Base-by-base conservation (phyloP, 37 sponge, comb jelly and placozoan species). In the Dysidea cf. avara region DNA sequence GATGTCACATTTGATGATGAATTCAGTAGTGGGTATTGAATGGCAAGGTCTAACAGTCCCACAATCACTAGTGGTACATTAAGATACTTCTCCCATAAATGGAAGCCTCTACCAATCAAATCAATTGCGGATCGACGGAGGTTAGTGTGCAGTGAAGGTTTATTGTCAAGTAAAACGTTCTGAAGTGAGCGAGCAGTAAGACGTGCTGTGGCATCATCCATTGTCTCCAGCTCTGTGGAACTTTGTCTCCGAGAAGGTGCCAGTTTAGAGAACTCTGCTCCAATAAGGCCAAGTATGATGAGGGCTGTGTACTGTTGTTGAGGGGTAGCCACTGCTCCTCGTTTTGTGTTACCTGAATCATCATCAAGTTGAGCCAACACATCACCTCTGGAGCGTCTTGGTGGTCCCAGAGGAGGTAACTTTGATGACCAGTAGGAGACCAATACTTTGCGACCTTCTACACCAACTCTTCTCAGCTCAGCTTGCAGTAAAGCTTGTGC, bases 401-500 rank as follows among this genome's bases (percentile, higher is more conserved):
- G 2, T 14, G 16, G 47, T 7, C 50, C 9, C 46, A 43, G 46
- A 12, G 46, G 46, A 43, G 90, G 96, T 11, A 95, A 73, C 54
- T 82, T 81, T 20, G 70, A 43, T 26, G 81, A 66, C 96, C 96
- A 95, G 39, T 68, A 35, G 17, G 33, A 18, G 0, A 91, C 78
- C 32, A 88, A 65, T 54, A 77, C 48, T 29, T 39, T 50, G 0
- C 93, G 78, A 3, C 89, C 96, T 0, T 70, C 53, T 0, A 51
- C 18, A 4, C 72, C 71, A 54, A 95, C 69, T 14, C 96, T 64
- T 2, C 89, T 53, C 46, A 95, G 74, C 82, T 95, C 93, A 1
- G 96, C 75, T 39, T 82, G 86, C 56, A 95, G 72, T 25, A 95
- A 58, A 17, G 96, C 93, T 37, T 95, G 96, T 21, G 92, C 85